A percentile compares a stretch with the other conserved stretches of the same genome.
These are phyloP conservation scores for Suillia variegata DNA, from an alignment of 2,888 invertebrate genomes.

Conservation along the genomic window DNA sequence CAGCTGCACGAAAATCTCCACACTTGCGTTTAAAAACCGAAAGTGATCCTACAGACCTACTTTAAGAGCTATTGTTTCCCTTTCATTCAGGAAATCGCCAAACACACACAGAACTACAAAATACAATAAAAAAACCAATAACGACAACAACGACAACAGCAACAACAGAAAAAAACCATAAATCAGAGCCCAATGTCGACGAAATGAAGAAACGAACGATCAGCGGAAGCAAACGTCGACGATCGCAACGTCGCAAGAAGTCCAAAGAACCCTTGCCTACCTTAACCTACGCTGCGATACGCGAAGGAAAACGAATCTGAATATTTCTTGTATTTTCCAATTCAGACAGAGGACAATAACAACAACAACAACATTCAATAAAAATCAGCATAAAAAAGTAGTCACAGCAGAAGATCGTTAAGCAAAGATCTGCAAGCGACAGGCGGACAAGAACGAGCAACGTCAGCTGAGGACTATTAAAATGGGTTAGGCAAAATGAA, in stretches of 20 bases:
- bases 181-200: slow-evolving; percentile 39
- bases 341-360: slow-evolving; percentile 25
- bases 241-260: too few relatives aligned
- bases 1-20: slow-evolving; percentile 31
- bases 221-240: slow-evolving; percentile 45
- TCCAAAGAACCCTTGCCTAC: slow-evolving; percentile 36
- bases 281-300: slow-evolving; percentile 29
- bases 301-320: slow-evolving; percentile 31
- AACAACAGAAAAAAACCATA: slow-evolving; percentile 35
- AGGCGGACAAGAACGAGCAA: slow-evolving; percentile 30
- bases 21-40: slow-evolving; percentile 36
- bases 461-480: slow-evolving; percentile 47
- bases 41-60: slow-evolving; percentile 55
- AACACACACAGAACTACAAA: slow-evolving; percentile 10
- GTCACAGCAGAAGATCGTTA: not conserved
- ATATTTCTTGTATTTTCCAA: slow-evolving; percentile 12
- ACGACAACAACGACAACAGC: too few relatives aligned
- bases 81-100: slow-evolving; percentile 44
- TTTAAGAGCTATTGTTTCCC: slow-evolving; percentile 49
- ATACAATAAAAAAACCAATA: slow-evolving; percentile 21
- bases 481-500: too few relatives aligned
- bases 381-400: slow-evolving; percentile 7
- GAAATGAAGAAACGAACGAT: not conserved
- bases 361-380: not conserved
- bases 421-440: slow-evolving; percentile 5